phyloP scores from a whole-genome alignment of 1,140 invertebrate genomes.

The Sitodiplosis mosellana region DNA sequence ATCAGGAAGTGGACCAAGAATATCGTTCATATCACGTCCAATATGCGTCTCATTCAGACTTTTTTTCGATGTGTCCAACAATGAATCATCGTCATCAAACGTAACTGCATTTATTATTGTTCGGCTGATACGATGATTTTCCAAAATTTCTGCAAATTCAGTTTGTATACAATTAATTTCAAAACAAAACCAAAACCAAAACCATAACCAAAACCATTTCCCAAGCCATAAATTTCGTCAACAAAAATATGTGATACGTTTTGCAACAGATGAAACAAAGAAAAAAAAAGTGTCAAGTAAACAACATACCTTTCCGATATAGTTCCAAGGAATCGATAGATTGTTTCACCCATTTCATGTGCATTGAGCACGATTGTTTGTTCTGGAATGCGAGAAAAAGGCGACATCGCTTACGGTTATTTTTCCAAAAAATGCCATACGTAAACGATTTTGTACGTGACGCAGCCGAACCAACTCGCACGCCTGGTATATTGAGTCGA shows the following conservation, averaged over 20 bases:
- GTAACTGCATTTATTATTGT: background rate
- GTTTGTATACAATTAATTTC: background rate
- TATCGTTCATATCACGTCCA: slow-evolving; percentile 1
- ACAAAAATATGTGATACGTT: background rate
- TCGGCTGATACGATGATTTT: background rate
- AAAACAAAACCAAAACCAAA: background rate
- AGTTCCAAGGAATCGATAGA: slow-evolving; percentile 23
- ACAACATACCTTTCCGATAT: slow-evolving; percentile 11
- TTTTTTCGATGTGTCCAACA: background rate
- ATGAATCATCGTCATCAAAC: background rate
- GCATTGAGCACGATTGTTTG: slow-evolving; percentile 13
- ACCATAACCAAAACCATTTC: background rate
- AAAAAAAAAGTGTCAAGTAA: background rate
- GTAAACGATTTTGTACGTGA: slow-evolving; percentile 20
- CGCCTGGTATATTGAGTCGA: slow-evolving; percentile 20
- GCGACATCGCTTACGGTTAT: slow-evolving; percentile 21
- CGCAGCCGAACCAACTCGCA: slow-evolving; percentile 15
- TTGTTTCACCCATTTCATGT: slow-evolving; percentile 26
- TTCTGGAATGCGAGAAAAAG: slow-evolving; percentile 22
- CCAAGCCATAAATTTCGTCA: background rate
- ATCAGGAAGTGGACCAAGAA: slow-evolving; percentile 13
- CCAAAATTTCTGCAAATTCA: slow-evolving; percentile 4
- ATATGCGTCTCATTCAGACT: background rate
- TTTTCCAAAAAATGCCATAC: slow-evolving; percentile 23
- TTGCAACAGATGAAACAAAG: too few relatives aligned